Evolutionary conservation across 2,888 invertebrate genomes (phyloP), one percentile per base, ranked within the genome.

Genomic region (Isoperla grammatica): DNA sequence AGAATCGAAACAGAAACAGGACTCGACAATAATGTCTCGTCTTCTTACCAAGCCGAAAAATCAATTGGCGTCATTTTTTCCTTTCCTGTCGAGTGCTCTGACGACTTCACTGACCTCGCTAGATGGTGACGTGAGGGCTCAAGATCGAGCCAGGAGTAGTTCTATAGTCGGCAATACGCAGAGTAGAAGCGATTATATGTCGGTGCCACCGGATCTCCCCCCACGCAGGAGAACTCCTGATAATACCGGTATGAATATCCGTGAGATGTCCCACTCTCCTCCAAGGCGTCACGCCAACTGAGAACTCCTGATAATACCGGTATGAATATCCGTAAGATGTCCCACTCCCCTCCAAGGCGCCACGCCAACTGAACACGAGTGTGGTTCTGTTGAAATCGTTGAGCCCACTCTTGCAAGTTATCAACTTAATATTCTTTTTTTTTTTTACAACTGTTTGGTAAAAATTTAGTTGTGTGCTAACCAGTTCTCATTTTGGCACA

Each of bases 201-300:
- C 53, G 11, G 11, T 29, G 9, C 53, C 20, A 12, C 17, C 23
- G n/a, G 22, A 29, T 13, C n/a, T 1, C 2, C 17, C 55, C 39
- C 12, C n/a, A 11, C 37, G 17, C 2, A 53, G 19, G 13, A 22
- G 23, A 29, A 29, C 29, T 8, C 29, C 29, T 29, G 29, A 29
- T 35, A 11, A 17, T 48, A 58, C 13, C 5, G 57, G 29, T 29
- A 8, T 8, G 4, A 29, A 39, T 8, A 65, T 69, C 57, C 60
- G 66, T 43, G 66, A 69, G 56, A 65, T 68, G 65, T 68, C 71
- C 2, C 68, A 64, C 22, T 69, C 70, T 20, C 68, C 68, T 1
- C 62, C 61, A 40, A 29, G 8, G 29, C 29, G 29, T 29, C 29
- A 29, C 5, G 8, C 5, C 4, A 29, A 8, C 29, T 29, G 29